These are phyloP conservation scores for Paracentrotus lividus DNA, from an alignment of 53 echinoderm and acorn worm species.

Conservation along the genomic window DNA sequence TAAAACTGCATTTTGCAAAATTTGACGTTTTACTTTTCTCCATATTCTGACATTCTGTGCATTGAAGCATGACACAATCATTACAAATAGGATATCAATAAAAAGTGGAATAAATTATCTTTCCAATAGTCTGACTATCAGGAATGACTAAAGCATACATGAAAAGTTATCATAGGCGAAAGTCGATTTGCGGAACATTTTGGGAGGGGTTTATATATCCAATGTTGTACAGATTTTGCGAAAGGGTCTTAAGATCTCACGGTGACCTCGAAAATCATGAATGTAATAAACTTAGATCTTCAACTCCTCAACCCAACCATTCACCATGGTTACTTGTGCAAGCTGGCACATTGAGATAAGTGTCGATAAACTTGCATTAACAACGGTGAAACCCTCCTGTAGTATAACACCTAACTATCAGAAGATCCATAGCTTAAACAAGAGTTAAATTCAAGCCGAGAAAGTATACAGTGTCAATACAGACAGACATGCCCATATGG, in stretches of 20 bases:
- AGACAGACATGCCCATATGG: neutral
- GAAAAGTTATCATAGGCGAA: too few species aligned
- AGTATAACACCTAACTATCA: neutral
- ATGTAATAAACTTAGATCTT: neutral
- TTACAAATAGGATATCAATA: too few species aligned
- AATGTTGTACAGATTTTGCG: neutral
- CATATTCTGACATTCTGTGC: too few species aligned
- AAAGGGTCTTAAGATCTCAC: neutral
- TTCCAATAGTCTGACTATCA: too few species aligned
- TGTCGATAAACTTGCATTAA: neutral
- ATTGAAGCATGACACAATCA: too few species aligned
- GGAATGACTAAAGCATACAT: too few species aligned
- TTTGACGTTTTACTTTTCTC: too few species aligned
- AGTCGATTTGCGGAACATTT: too few species aligned
- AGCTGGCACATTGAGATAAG: conserved; percentile 25
- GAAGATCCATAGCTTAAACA: neutral
- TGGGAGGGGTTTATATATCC: too few species aligned
- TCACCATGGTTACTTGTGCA: neutral
- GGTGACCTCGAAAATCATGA: neutral
- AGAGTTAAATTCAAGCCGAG: neutral
- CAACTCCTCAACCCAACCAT: too few species aligned
- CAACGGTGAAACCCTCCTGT: neutral
- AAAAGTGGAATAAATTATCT: too few species aligned
- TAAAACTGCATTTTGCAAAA: too few species aligned
- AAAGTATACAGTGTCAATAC: neutral